Evolutionary conservation across 2,113 vertebrate species (phyloP).

Genomic region (Stegostoma tigrinum): DNA sequence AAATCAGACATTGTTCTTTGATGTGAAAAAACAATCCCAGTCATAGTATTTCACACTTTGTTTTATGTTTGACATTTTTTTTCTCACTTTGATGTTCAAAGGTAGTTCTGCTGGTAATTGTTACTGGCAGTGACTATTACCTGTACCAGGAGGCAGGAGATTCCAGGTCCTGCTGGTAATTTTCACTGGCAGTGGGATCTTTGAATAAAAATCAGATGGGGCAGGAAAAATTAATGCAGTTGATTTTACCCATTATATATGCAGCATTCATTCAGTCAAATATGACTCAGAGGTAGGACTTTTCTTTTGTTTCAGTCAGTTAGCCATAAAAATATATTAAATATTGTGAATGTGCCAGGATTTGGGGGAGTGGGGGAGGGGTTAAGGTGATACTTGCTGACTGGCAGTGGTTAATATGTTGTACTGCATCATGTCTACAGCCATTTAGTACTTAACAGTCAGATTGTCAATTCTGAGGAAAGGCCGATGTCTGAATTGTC

Average conservation of each 20-base stretch:
- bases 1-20: constrained; percentile 36
- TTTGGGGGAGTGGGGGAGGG: not conserved
- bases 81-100: constrained; percentile 35
- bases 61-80: constrained; percentile 33
- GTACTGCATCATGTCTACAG: not conserved
- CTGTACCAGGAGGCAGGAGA: not conserved
- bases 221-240: not conserved
- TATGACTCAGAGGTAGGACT: not conserved
- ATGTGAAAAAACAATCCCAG: constrained; percentile 28
- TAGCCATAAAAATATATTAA: not conserved
- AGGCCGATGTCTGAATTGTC: not conserved
- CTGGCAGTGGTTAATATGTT: not conserved
- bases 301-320: not conserved
- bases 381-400: not conserved
- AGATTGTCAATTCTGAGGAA: not conserved
- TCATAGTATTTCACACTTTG: constrained; percentile 29
- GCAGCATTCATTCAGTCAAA: not conserved
- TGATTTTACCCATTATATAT: not conserved
- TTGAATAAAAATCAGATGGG: not conserved
- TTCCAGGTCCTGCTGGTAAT: not conserved
- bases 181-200: not conserved
- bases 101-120: not conserved
- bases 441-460: not conserved
- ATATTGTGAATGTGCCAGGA: not conserved
- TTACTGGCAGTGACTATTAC: not conserved